These are phyloP conservation scores for Alsophila aescularia DNA, from an alignment of 2,888 invertebrate species.

Conservation along the genomic window DNA sequence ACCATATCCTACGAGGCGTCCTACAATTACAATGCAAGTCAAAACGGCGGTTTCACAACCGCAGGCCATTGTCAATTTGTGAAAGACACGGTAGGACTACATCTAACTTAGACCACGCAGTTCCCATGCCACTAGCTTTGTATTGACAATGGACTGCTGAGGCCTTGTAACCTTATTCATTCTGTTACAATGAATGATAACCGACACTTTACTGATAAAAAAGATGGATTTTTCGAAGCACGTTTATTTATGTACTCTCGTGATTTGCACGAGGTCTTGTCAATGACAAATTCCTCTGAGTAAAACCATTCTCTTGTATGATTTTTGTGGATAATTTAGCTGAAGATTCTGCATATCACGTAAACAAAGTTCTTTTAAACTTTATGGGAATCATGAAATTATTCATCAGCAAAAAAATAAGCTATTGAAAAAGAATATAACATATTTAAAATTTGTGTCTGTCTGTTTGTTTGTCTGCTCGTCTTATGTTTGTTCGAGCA, in stretches of 20 bases:
- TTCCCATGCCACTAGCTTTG: conserved; percentile 16
- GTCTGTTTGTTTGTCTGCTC: too few species aligned
- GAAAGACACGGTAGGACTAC: conserved; percentile 17
- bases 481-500: too few species aligned
- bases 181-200: neutral
- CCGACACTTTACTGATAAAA: neutral
- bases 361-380: too few species aligned
- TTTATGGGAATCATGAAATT: too few species aligned
- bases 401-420: too few species aligned
- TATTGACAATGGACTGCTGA: conserved; percentile 16
- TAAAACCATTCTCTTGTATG: too few species aligned
- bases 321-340: too few species aligned
- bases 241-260: neutral
- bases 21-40: conserved; percentile 24
- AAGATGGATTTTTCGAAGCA: neutral
- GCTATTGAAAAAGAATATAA: too few species aligned
- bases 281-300: too few species aligned
- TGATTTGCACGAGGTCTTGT: too few species aligned
- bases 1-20: neutral
- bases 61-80: conserved; percentile 30
- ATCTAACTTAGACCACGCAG: conserved; percentile 19
- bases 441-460: too few species aligned
- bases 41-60: conserved; percentile 51
- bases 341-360: too few species aligned
- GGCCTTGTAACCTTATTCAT: neutral